phyloP scores from a whole-genome alignment of 2,113 vertebrate species.

The Actenoides lindsayi region DNA sequence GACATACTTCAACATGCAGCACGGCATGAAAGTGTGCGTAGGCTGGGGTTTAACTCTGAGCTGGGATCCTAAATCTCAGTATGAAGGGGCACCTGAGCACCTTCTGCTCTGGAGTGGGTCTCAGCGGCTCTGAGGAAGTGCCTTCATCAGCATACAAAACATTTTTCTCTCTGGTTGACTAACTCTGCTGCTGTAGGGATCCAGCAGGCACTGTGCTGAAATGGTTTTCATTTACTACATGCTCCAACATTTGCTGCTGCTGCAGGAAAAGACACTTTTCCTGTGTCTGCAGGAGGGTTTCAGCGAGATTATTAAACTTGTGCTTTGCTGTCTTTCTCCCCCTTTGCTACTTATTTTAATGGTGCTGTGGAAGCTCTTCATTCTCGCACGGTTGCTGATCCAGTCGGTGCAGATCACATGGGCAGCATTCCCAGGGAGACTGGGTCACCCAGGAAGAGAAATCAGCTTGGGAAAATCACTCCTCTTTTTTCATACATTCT shows the following conservation, averaged over 20 bases:
- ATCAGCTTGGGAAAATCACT: slow-evolving; percentile 76
- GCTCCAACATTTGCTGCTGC: neutral
- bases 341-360: slow-evolving; percentile 59
- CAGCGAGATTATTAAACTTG: slow-evolving; percentile 25
- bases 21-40: neutral
- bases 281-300: neutral
- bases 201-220: neutral
- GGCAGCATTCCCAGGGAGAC: slow-evolving; percentile 63
- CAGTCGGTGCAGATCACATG: slow-evolving; percentile 58
- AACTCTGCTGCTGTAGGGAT: neutral
- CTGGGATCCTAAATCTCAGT: neutral
- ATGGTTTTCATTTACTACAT: neutral
- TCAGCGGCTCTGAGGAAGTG: neutral
- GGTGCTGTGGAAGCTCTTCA: slow-evolving; percentile 44
- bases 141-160: neutral
- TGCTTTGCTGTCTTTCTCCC: slow-evolving; percentile 59
- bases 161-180: neutral
- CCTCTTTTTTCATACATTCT: slow-evolving; percentile 25
- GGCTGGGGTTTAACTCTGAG: neutral
- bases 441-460: slow-evolving; percentile 68
- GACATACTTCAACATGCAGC: neutral
- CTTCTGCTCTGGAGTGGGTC: neutral
- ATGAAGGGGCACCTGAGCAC: neutral
- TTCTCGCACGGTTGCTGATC: slow-evolving; percentile 42
- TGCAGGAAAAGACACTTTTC: neutral